Percentiles rank a stretch among this genome's conserved stretches.
These are phyloP conservation scores for Nipponia nippon DNA, from an alignment of 2,113 vertebrate species.

Conservation along the genomic window DNA sequence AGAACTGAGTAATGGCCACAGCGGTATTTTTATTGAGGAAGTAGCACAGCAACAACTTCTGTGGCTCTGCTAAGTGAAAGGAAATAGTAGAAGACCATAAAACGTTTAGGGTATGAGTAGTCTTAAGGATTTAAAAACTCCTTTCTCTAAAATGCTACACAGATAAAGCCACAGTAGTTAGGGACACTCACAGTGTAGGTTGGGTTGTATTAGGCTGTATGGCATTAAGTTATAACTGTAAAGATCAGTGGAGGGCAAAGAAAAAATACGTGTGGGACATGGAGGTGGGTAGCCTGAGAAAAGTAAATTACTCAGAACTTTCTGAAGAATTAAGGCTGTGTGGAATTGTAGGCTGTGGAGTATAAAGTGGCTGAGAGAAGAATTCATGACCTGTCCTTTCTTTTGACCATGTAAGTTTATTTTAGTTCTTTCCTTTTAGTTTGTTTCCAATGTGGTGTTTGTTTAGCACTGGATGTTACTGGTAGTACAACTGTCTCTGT, in stretches of 20 bases:
- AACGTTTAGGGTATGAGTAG: neutral
- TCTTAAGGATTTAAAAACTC: neutral
- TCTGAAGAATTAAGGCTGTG: neutral
- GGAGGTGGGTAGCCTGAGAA: neutral
- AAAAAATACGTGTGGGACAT: rapidly evolving
- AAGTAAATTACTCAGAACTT: neutral
- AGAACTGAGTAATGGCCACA: neutral
- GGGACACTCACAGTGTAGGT: neutral
- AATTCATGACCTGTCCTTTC: neutral
- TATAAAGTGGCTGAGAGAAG: neutral
- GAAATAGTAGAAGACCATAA: neutral
- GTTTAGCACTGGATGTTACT: neutral
- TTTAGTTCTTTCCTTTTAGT: neutral
- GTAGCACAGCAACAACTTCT: neutral
- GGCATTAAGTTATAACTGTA: neutral
- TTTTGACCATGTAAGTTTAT: neutral
- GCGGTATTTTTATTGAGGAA: neutral
- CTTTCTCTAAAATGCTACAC: neutral
- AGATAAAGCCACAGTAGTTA: neutral
- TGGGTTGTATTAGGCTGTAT: neutral
- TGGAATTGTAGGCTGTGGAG: neutral
- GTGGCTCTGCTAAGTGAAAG: neutral
- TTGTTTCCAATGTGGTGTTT: neutral
- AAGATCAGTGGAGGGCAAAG: neutral
- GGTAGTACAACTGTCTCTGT: neutral